Evolutionary conservation across 2,797 vertebrate species (phyloP), one percentile per base, ranked within the genome.

Genomic region (Spheniscus humboldti): DNA sequence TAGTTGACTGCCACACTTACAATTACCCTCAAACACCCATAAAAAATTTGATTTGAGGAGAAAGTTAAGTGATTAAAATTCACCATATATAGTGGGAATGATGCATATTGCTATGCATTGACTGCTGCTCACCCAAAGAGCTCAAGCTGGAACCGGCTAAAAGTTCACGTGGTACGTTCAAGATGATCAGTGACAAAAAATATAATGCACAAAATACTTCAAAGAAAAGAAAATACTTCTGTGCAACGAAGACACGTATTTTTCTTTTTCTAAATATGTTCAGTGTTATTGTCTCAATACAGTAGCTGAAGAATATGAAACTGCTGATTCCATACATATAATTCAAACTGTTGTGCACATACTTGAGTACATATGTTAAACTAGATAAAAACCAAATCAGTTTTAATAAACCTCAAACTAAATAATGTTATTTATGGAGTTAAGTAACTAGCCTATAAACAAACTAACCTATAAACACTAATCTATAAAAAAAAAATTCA

Each of bases 131-230:
- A 95, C 95, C 93, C 79, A 93, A 96, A 87, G 83, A 95, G 94
- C 59, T 97, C 94, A 97, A 97, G 92, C 73, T 96, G 83, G 94
- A 96, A 97, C 95, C 67, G 81, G 88, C 95, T 96, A 97, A 97
- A 94, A 60, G 35, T 97, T 97, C 90, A 82, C 47, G 57, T 94
- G 97, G 97, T 97, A 97, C 92, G 63, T 97, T 98, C 96, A 98
- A 98, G 96, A 97, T 93, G 91, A 96, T 89, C 84, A 90, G 72
- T 83, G 90, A 52, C 48, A 71, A 91, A 96, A 96, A 97, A 28
- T 67, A 79, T 69, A 96, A 95, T 55, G 87, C 92, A 96, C 87
- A 97, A 96, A 94, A 96, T 96, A 94, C 95, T 95, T 96, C 87
- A 93, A 94, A 96, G 96, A 97, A 97, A 95, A 95, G 56, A 93